Evolutionary conservation across 2,888 invertebrate genomes (phyloP).

Genomic region (Esperia sulphurella): DNA sequence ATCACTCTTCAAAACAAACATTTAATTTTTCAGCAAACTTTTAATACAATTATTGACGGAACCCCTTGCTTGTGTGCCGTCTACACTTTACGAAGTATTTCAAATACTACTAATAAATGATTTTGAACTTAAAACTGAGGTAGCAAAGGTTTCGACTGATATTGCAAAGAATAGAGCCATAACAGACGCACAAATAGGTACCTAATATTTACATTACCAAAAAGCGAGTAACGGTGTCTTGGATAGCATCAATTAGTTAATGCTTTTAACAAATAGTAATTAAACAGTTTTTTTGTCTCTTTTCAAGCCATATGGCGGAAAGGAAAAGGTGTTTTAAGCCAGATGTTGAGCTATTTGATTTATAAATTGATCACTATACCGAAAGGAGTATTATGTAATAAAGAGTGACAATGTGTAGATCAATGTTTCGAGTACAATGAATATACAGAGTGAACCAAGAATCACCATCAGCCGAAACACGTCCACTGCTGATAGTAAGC

Average conservation of each 20-base stretch:
- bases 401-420: no score
- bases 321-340: not conserved
- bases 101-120: not conserved
- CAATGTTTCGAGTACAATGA: no score
- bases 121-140: constrained; percentile 14
- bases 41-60: no score
- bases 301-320: not conserved
- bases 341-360: no score
- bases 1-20: no score
- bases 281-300: constrained; percentile 13
- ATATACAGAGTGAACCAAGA: no score
- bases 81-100: constrained; percentile 1
- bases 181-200: constrained; percentile 26
- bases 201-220: constrained; percentile 28
- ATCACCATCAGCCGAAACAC: no score
- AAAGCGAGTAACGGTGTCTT: constrained; percentile 6
- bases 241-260: constrained; percentile 27
- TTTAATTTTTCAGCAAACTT: no score
- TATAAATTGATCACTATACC: no score
- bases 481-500: no score
- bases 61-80: not conserved
- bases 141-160: not conserved
- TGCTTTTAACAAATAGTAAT: constrained; percentile 27
- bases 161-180: constrained; percentile 7
- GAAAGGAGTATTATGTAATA: no score